Evolutionary conservation across 2,113 vertebrate species (phyloP).

Genomic region (Eptatretus burgeri): DNA sequence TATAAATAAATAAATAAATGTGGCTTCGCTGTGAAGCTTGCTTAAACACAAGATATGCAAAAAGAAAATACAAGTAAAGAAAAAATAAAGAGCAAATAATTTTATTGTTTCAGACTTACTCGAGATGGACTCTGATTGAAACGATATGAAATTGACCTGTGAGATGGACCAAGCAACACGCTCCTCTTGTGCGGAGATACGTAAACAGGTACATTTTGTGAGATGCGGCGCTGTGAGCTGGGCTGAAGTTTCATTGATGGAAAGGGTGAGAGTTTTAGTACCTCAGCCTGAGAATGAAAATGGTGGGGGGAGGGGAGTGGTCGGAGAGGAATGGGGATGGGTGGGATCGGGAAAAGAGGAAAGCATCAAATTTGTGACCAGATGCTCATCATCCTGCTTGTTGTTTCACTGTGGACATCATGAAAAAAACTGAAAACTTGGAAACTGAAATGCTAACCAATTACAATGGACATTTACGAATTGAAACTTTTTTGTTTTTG

Average conservation of each 20-base stretch:
- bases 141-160: constrained; percentile 39
- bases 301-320: neutral
- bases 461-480: no score
- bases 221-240: constrained; percentile 52
- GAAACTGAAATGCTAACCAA: neutral
- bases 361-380: constrained; percentile 14
- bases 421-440: neutral
- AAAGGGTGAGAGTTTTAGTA: constrained; percentile 54
- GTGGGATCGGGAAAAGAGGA: neutral
- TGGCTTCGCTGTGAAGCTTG: neutral
- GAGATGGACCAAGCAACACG: constrained; percentile 22
- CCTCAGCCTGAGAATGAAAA: constrained; percentile 27
- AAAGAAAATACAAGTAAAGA: no score
- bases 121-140: constrained; percentile 74
- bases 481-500: no score
- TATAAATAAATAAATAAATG: neutral
- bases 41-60: neutral
- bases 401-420: neutral
- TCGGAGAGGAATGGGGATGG: neutral
- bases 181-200: constrained; percentile 63
- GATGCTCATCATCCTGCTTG: neutral
- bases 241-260: constrained; percentile 41
- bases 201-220: constrained; percentile 53
- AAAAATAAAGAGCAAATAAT: no score
- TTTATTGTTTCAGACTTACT: constrained; percentile 17